phyloP scores from a whole-genome alignment of 1,140 invertebrate species.

The Hormaphis cornu region DNA sequence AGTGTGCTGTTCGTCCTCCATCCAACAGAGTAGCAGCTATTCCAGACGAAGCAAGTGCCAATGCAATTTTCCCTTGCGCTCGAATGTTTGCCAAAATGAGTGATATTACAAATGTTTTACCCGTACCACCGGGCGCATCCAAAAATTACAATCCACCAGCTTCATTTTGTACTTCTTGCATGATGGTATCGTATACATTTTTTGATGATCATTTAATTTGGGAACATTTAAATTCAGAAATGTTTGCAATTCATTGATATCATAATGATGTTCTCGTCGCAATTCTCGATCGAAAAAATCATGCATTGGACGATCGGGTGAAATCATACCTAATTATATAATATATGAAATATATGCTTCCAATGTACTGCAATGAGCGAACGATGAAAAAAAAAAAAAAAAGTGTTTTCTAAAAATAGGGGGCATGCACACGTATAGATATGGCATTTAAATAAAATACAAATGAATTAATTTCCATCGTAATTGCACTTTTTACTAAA shows the following conservation, averaged over 20 bases:
- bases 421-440: too few species aligned
- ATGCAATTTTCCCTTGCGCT: background rate
- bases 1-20: constrained; percentile 43
- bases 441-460: too few species aligned
- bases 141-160: constrained; percentile 37
- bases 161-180: background rate
- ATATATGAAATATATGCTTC: too few species aligned
- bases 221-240: background rate
- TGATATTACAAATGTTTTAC: constrained; percentile 19
- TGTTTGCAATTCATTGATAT: constrained; percentile 33
- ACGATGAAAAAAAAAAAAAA: too few species aligned
- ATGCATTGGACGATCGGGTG: constrained; percentile 15
- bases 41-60: constrained; percentile 39
- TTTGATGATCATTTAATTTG: background rate
- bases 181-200: background rate
- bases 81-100: background rate
- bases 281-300: constrained; percentile 39
- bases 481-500: too few species aligned
- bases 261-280: constrained; percentile 33
- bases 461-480: too few species aligned
- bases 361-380: too few species aligned
- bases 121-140: constrained; percentile 40
- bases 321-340: constrained; percentile 30
- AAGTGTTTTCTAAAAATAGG: too few species aligned
- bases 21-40: constrained; percentile 43